Conservation (phyloP, 2,113 vertebrate species). For the Craseonycteris thonglongyai region DNA sequence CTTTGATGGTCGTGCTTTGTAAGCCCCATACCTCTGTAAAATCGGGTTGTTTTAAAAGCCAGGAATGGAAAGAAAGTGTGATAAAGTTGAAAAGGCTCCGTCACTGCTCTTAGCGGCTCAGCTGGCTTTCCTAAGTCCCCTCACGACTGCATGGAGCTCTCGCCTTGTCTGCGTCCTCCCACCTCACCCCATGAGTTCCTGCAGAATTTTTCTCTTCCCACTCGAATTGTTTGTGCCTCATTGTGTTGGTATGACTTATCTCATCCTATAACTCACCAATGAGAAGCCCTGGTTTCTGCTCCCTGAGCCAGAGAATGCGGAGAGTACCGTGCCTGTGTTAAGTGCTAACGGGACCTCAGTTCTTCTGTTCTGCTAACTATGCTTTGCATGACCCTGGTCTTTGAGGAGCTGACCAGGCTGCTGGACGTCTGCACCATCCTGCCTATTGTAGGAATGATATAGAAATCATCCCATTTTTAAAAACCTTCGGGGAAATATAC, state of each 20-base stretch:
- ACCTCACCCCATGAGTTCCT: accelerated
- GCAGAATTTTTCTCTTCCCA: neutral
- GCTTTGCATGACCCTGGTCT: neutral
- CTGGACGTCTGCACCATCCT: accelerated
- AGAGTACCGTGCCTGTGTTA: too few relatives aligned
- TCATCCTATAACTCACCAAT: too few relatives aligned
- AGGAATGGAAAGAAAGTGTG: neutral
- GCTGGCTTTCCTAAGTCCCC: neutral
- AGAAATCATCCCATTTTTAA: neutral
- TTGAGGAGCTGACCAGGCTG: neutral
- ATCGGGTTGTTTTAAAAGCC: neutral
- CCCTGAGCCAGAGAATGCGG: accelerated
- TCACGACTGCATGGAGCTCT: neutral
- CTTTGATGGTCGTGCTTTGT: neutral
- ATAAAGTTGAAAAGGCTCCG: neutral
- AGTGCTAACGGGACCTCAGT: neutral
- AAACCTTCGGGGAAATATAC: accelerated
- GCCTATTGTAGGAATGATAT: neutral
- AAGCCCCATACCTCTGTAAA: neutral
- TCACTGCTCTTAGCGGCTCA: neutral
- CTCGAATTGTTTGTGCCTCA: neutral
- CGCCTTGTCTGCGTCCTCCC: neutral
- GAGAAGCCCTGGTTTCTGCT: neutral
- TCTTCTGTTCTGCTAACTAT: accelerated
- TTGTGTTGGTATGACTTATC: neutral